Conservation (phyloP, 2,797 vertebrate genomes). For the Acrossocheilus fasciatus region DNA sequence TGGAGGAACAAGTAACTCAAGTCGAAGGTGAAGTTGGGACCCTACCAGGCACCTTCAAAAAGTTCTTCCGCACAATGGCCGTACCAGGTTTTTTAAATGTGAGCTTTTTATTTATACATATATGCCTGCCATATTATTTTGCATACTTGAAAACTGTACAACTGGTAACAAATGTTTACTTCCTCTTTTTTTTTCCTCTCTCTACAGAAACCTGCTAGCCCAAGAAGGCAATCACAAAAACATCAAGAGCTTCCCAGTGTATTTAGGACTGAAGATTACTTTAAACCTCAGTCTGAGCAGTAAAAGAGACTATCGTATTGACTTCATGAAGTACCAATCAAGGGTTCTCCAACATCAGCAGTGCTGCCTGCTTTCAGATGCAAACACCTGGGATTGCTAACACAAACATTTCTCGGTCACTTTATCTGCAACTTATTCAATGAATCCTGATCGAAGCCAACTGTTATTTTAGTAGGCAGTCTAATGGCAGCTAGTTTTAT, state of each 20-base stretch:
- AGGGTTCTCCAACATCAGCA: slow-evolving; percentile 41
- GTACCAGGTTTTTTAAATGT: slow-evolving; percentile 87
- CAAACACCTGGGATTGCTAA: slow-evolving; percentile 5
- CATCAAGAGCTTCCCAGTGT: slow-evolving; percentile 85
- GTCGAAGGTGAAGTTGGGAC: slow-evolving; percentile 89
- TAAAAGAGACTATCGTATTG: slow-evolving; percentile 3
- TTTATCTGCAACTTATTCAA: slow-evolving; percentile 5
- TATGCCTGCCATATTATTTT: background rate
- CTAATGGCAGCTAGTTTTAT: slow-evolving; percentile 63
- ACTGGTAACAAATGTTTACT: background rate
- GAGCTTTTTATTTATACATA: slow-evolving; percentile 53
- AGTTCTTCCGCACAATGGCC: slow-evolving; percentile 88
- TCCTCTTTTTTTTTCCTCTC: background rate
- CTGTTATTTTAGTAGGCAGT: slow-evolving; percentile 55
- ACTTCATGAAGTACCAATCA: background rate
- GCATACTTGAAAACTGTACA: background rate
- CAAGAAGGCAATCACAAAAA: slow-evolving; percentile 75
- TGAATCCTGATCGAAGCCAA: slow-evolving; percentile 46
- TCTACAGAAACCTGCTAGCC: slow-evolving; percentile 83
- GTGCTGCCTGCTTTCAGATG: slow-evolving; percentile 29
- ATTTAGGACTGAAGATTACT: slow-evolving; percentile 93
- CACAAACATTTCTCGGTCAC: slow-evolving; percentile 36
- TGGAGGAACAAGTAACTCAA: slow-evolving; percentile 91
- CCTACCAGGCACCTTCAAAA: slow-evolving; percentile 87
- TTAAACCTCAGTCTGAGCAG: slow-evolving; percentile 79